phyloP scores from a whole-genome alignment of 2,797 vertebrate species.

The Podarcis siculus region DNA sequence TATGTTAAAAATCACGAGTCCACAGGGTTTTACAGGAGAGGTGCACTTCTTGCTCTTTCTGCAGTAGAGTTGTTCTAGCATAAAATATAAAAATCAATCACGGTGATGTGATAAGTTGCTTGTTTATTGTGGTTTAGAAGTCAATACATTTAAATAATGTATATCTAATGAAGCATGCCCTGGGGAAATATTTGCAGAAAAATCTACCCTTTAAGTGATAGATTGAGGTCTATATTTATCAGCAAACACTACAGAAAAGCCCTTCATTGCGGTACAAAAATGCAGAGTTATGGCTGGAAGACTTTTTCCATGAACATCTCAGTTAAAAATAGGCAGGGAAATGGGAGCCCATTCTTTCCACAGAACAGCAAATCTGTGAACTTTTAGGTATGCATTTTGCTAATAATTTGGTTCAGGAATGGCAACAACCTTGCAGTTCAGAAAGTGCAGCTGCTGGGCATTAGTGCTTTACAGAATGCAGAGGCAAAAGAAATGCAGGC shows the following conservation, averaged over 20 bases:
- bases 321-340: no score
- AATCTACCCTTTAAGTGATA: slow-evolving; percentile 19
- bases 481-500: no score
- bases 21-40: slow-evolving; percentile 56
- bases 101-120: slow-evolving; percentile 63
- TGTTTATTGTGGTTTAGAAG: slow-evolving; percentile 62
- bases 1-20: slow-evolving; percentile 70
- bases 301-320: background rate
- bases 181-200: slow-evolving; percentile 35
- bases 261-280: background rate
- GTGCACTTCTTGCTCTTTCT: slow-evolving; percentile 45
- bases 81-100: slow-evolving; percentile 64
- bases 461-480: no score
- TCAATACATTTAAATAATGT: slow-evolving; percentile 67
- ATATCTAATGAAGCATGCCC: slow-evolving; percentile 30
- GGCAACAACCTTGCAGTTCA: no score
- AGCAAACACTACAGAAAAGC: background rate
- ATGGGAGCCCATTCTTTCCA: no score
- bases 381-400: no score
- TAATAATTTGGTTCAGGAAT: no score
- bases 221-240: slow-evolving; percentile 54
- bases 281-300: background rate
- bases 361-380: no score
- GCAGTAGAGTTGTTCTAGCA: slow-evolving; percentile 37
- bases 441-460: no score